phyloP scores from a whole-genome alignment of 2,797 vertebrate genomes.

The Hypotaenidia okinawae region DNA sequence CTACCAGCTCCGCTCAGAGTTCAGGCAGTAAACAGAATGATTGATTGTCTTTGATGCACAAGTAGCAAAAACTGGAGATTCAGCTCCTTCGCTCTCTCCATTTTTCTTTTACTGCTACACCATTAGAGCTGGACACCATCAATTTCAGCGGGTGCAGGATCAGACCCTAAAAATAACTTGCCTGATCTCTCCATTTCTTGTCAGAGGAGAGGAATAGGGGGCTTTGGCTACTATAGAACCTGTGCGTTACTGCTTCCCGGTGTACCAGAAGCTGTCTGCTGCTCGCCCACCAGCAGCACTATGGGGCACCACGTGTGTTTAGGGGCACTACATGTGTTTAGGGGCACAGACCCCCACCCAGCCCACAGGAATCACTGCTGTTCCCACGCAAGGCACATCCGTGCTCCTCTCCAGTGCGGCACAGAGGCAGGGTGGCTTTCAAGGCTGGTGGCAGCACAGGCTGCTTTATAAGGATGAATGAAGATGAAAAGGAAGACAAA shows the following conservation, averaged over 20 bases:
- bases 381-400: neutral
- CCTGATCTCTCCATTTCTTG: constrained; percentile 50
- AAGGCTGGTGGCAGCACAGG: constrained; percentile 78
- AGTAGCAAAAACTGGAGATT: constrained; percentile 64
- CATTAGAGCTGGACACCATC: constrained; percentile 53
- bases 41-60: neutral
- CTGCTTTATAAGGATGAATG: constrained; percentile 91
- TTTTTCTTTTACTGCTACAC: constrained; percentile 51
- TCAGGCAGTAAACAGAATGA: constrained; percentile 42
- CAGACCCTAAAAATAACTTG: constrained; percentile 49
- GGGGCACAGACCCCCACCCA: neutral
- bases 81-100: constrained; percentile 46
- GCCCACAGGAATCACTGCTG: neutral
- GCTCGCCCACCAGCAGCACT: accelerated
- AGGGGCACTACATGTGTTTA: neutral
- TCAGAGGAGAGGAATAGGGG: neutral
- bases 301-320: accelerated
- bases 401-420: neutral
- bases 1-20: neutral
- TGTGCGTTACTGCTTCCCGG: accelerated
- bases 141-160: constrained; percentile 57
- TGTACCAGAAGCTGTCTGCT: accelerated
- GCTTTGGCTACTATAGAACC: neutral
- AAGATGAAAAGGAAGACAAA: constrained; percentile 92
- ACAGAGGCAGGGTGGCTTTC: constrained; percentile 17